A percentile compares a stretch with the other conserved stretches of the same genome.
These are phyloP conservation scores for Parnassius glacialis DNA, from an alignment of 2,888 invertebrate genomes.

Conservation along the genomic window DNA sequence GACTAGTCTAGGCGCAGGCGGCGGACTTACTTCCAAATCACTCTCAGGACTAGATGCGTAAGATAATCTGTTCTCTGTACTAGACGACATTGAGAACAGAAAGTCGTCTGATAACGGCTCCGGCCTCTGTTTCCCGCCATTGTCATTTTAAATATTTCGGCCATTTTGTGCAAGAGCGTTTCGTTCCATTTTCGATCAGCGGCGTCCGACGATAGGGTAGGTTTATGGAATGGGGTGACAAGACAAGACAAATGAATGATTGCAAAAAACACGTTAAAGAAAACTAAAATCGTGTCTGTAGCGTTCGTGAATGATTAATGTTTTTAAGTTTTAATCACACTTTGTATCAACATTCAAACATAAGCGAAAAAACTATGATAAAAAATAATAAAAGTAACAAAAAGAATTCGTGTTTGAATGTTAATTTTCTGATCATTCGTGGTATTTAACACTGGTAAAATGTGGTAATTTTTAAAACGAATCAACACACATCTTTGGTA, in stretches of 20 bases:
- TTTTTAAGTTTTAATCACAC: slow-evolving; percentile 50
- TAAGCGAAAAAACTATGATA: neutral
- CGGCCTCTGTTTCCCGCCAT: slow-evolving; percentile 86
- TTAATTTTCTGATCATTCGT: slow-evolving; percentile 46
- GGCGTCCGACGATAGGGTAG: slow-evolving; percentile 64
- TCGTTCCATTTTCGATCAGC: slow-evolving; percentile 49
- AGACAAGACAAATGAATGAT: slow-evolving; percentile 81
- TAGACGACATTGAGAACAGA: slow-evolving; percentile 98
- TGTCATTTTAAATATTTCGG: slow-evolving; percentile 50
- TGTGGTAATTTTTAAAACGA: slow-evolving; percentile 48
- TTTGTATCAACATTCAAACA: slow-evolving; percentile 55
- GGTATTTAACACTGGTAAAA: slow-evolving; percentile 63
- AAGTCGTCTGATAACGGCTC: slow-evolving; percentile 99
- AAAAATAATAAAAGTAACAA: slow-evolving; percentile 19
- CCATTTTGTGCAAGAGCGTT: slow-evolving; percentile 45
- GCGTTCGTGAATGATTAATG: slow-evolving; percentile 73
- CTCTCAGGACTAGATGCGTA: slow-evolving; percentile 98
- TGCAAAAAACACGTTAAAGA: slow-evolving; percentile 66
- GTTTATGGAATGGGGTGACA: slow-evolving; percentile 79
- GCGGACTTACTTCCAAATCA: slow-evolving; percentile 89
- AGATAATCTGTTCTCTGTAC: slow-evolving; percentile 89
- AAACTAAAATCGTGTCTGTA: slow-evolving; percentile 62
- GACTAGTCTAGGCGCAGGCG: slow-evolving; percentile 88
- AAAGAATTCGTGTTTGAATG: slow-evolving; percentile 35
- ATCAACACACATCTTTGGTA: slow-evolving; percentile 33